Evolutionary conservation across 1,140 invertebrate species (phyloP).

Genomic region (Samia ricini): DNA sequence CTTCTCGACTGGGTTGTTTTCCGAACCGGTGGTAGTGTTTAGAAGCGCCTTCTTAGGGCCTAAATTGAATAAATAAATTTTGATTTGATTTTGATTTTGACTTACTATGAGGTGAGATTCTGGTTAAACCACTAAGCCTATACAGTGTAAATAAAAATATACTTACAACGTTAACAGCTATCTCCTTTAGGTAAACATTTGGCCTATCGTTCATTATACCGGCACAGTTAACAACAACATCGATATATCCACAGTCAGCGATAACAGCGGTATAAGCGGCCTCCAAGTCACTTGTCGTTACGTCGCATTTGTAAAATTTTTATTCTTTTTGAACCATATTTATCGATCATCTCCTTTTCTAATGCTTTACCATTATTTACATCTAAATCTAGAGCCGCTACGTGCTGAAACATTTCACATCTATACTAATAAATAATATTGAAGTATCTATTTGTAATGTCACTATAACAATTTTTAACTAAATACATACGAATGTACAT

Average conservation of each 20-base stretch:
- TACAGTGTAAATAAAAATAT: neutral
- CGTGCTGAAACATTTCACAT: no score
- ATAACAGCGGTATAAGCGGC: slow-evolving; percentile 20
- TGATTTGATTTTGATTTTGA: no score
- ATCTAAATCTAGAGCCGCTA: slow-evolving; percentile 34
- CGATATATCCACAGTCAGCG: slow-evolving; percentile 76
- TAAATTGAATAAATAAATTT: no score
- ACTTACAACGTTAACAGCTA: slow-evolving; percentile 55
- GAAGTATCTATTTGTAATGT: no score
- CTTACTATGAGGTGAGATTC: no score
- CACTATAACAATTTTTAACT: no score
- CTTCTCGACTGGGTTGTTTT: no score
- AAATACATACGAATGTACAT: no score
- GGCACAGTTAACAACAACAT: slow-evolving; percentile 83
- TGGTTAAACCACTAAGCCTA: no score
- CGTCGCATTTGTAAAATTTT: slow-evolving; percentile 36
- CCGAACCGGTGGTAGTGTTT: no score
- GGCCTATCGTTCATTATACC: slow-evolving; percentile 56
- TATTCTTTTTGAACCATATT: slow-evolving; percentile 25
- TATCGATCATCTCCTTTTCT: slow-evolving; percentile 24
- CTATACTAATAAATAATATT: slow-evolving; percentile 1
- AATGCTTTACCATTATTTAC: slow-evolving; percentile 18
- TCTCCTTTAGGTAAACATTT: slow-evolving; percentile 36
- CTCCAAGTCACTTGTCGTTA: slow-evolving; percentile 28
- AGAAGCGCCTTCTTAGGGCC: no score